Percentiles rank a stretch among this genome's conserved stretches.
Conservation (phyloP, 2,888 invertebrate species). For the Orthosia cruda region DNA sequence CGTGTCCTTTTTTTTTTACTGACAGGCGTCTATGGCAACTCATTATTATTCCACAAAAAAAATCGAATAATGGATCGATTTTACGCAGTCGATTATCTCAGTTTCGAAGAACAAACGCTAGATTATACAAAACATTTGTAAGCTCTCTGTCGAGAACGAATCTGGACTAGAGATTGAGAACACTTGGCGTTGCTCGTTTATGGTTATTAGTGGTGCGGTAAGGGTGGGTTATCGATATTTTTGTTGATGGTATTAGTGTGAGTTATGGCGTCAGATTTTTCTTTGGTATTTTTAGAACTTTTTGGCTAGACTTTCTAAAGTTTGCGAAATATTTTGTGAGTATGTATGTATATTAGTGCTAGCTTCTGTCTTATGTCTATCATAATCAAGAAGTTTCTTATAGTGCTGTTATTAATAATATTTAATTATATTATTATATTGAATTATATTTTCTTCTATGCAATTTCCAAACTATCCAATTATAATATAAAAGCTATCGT, state of each 20-base stretch:
- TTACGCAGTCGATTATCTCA: constrained; percentile 82
- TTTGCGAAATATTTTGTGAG: too few relatives aligned
- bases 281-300: neutral
- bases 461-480: neutral
- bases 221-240: constrained; percentile 62
- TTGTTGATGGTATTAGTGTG: constrained; percentile 29
- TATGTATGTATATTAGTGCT: too few relatives aligned
- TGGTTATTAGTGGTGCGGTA: constrained; percentile 70
- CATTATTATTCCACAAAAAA: constrained; percentile 88
- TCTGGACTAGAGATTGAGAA: constrained; percentile 77
- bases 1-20: constrained; percentile 65
- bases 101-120: constrained; percentile 82
- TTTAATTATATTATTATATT: too few relatives aligned
- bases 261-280: neutral
- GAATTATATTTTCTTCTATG: too few relatives aligned
- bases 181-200: constrained; percentile 81
- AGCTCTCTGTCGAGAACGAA: constrained; percentile 78
- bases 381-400: too few relatives aligned
- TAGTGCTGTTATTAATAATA: too few relatives aligned
- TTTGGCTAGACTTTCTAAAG: too few relatives aligned
- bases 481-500: neutral
- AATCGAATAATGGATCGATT: constrained; percentile 83
- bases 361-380: too few relatives aligned
- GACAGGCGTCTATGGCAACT: constrained; percentile 71
- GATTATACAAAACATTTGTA: constrained; percentile 77